Conservation (phyloP, 2,888 invertebrate genomes). For the Mimachlamys varia region DNA sequence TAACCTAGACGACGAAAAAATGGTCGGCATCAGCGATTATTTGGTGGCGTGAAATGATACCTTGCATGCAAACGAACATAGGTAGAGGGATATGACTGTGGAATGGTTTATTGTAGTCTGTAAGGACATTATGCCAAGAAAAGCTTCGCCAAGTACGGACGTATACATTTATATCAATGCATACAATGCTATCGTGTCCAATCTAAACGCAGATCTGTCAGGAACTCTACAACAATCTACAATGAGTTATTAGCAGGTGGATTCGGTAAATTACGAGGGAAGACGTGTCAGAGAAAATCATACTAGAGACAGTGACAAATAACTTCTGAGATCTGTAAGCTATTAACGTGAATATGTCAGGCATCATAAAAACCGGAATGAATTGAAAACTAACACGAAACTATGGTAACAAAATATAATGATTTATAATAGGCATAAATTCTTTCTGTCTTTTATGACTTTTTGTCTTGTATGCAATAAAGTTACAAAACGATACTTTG, state of each 20-base stretch:
- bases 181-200: not conserved
- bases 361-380: not conserved
- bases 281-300: not conserved
- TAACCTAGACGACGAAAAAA: constrained; percentile 22
- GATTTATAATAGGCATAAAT: not conserved
- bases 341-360: constrained; percentile 27
- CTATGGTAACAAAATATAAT: not conserved
- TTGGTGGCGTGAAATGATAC: constrained; percentile 18
- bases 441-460: not conserved
- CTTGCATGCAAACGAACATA: constrained; percentile 18
- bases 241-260: constrained; percentile 5
- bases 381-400: not conserved
- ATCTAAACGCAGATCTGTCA: constrained; percentile 27
- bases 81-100: not conserved
- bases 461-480: not conserved
- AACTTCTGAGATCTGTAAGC: not conserved
- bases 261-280: not conserved
- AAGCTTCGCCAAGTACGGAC: not conserved
- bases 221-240: not conserved
- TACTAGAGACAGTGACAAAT: not conserved
- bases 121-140: constrained; percentile 24
- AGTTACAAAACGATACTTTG: not conserved
- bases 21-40: constrained; percentile 27
- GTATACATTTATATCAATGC: not conserved
- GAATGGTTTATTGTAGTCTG: not conserved